A percentile compares a stretch with the other conserved stretches of the same genome.
Conservation (phyloP, 2,113 vertebrate genomes). For the Pseudonaja textilis region DNA sequence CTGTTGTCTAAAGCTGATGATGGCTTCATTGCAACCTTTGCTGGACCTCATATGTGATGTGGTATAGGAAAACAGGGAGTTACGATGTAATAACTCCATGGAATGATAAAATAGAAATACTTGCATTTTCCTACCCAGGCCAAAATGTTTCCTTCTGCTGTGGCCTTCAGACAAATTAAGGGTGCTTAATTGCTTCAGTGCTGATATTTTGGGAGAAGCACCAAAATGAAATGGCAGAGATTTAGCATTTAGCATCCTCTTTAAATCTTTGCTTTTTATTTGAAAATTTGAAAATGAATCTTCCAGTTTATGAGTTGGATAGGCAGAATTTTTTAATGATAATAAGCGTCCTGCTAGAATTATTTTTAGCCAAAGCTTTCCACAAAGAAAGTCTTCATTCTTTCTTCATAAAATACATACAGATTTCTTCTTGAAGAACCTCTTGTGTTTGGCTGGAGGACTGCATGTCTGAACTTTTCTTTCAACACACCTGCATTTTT, state of each 20-base stretch:
- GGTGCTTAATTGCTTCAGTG: background rate
- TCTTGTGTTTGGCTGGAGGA: background rate
- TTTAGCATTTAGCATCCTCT: background rate
- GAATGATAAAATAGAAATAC: background rate
- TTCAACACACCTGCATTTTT: background rate
- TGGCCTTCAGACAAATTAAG: background rate
- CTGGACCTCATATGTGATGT: background rate
- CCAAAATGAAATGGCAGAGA: background rate
- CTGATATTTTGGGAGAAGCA: background rate
- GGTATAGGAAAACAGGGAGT: background rate
- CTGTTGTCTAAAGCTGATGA: background rate
- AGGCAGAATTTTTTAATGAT: background rate
- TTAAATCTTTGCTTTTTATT: background rate
- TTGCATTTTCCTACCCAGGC: slow-evolving; percentile 20
- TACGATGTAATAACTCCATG: background rate
- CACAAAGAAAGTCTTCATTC: background rate
- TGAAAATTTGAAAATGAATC: slow-evolving; percentile 14
- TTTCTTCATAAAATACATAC: background rate
- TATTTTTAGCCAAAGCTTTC: background rate
- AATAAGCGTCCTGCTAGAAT: background rate
- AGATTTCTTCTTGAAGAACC: background rate
- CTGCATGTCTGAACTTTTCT: background rate
- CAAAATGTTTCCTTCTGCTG: slow-evolving; percentile 6
- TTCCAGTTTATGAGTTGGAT: background rate
- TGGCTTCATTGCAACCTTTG: background rate